phyloP scores from a whole-genome alignment of 2,888 invertebrate species.

The Agrotis exclamationis region DNA sequence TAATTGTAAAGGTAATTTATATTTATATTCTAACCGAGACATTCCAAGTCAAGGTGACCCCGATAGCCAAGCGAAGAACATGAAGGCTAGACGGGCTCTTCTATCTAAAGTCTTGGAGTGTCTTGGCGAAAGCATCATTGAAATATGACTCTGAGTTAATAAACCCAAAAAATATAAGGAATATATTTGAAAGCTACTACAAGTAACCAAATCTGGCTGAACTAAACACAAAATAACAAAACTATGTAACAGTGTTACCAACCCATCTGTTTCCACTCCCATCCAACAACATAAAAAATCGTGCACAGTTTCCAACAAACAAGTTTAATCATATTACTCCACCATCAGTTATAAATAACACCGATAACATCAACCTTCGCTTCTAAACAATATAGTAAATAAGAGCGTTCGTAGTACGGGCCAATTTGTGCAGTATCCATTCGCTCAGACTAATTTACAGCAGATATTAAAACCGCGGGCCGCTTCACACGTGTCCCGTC shows the following conservation, averaged over 20 bases:
- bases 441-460: constrained; percentile 80
- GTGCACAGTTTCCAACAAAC: neutral
- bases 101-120: too few relatives aligned
- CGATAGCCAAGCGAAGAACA: too few relatives aligned
- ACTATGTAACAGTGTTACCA: neutral
- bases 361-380: constrained; percentile 55
- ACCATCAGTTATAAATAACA: constrained; percentile 38
- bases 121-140: too few relatives aligned
- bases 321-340: constrained; percentile 32
- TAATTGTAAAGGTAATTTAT: too few relatives aligned
- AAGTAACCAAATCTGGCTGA: neutral
- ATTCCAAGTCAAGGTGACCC: too few relatives aligned
- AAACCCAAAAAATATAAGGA: too few relatives aligned
- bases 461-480: constrained; percentile 83
- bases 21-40: too few relatives aligned
- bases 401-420: constrained; percentile 51
- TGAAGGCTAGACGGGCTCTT: too few relatives aligned
- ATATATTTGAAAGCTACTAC: neutral
- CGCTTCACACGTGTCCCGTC: constrained; percentile 78
- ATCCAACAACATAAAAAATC: neutral
- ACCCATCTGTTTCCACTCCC: neutral
- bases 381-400: constrained; percentile 67
- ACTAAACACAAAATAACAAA: constrained; percentile 14
- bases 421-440: constrained; percentile 71
- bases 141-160: too few relatives aligned